These are phyloP conservation scores for Neodiprion virginianus DNA, from an alignment of 1,140 invertebrate species.

Conservation along the genomic window DNA sequence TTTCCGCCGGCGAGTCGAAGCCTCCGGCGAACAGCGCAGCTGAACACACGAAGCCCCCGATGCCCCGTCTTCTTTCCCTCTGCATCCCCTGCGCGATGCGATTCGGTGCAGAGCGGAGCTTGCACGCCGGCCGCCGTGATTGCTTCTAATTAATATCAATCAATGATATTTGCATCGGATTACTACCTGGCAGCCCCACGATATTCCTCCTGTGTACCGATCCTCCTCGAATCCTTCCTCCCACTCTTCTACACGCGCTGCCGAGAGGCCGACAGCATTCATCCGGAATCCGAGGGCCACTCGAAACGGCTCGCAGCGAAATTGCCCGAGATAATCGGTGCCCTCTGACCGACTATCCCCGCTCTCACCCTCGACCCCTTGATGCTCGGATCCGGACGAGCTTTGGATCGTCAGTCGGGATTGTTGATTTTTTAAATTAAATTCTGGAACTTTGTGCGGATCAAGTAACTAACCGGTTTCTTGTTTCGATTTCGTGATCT, in stretches of 20 bases:
- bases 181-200: background rate
- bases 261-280: background rate
- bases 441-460: too few species aligned
- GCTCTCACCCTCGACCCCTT: too few species aligned
- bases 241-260: too few species aligned
- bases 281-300: background rate
- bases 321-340: conserved; percentile 1
- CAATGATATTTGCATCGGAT: conserved; percentile 29
- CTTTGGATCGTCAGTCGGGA: too few species aligned
- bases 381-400: too few species aligned
- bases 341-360: background rate
- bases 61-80: background rate
- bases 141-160: conserved; percentile 30
- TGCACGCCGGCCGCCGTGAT: conserved; percentile 5
- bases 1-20: background rate
- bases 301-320: background rate
- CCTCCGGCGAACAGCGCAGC: background rate
- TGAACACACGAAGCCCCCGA: background rate
- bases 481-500: too few species aligned
- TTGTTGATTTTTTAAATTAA: too few species aligned
- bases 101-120: background rate
- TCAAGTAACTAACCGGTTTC: too few species aligned
- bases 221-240: background rate
- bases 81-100: background rate
- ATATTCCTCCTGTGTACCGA: background rate